Evolutionary conservation across 2,888 invertebrate species (phyloP).

Genomic region (Calameuta filiformis): DNA sequence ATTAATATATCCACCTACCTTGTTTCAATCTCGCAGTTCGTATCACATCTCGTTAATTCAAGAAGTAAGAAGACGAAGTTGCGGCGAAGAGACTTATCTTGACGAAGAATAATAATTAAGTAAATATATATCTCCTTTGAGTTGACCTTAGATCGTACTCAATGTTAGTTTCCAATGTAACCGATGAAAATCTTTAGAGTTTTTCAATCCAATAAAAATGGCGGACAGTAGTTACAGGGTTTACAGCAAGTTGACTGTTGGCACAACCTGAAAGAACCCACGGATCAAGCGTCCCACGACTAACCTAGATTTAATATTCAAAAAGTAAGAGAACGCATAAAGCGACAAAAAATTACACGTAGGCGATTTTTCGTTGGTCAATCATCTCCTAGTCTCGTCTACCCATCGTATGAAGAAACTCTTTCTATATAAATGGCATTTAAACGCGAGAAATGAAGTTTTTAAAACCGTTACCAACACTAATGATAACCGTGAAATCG

Average conservation of each 20-base stretch:
- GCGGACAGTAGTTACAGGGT: background rate
- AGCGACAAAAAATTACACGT: constrained; percentile 36
- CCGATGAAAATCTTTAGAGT: background rate
- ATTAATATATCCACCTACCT: constrained; percentile 46
- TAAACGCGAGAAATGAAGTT: background rate
- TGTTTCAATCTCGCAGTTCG: constrained; percentile 20
- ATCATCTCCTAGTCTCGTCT: constrained; percentile 8
- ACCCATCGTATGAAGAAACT: constrained; percentile 17
- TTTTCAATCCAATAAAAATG: background rate
- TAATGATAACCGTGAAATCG: background rate
- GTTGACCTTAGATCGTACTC: constrained; percentile 2
- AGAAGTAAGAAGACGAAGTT: constrained; percentile 13
- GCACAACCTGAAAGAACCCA: constrained; percentile 5
- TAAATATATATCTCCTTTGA: background rate
- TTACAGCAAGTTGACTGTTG: background rate
- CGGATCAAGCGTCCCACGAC: constrained; percentile 22
- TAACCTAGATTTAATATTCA: constrained; percentile 38
- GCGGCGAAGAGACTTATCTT: background rate
- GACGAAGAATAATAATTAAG: background rate
- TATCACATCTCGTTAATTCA: constrained; percentile 14
- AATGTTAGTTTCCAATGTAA: background rate
- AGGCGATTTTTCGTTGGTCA: constrained; percentile 28
- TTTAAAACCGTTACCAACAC: background rate
- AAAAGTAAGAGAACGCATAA: constrained; percentile 30
- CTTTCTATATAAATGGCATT: background rate